A percentile compares a stretch with the other conserved stretches of the same genome.
Evolutionary conservation across 2,888 invertebrate species (phyloP).

Genomic region (Matsumyia berberina): DNA sequence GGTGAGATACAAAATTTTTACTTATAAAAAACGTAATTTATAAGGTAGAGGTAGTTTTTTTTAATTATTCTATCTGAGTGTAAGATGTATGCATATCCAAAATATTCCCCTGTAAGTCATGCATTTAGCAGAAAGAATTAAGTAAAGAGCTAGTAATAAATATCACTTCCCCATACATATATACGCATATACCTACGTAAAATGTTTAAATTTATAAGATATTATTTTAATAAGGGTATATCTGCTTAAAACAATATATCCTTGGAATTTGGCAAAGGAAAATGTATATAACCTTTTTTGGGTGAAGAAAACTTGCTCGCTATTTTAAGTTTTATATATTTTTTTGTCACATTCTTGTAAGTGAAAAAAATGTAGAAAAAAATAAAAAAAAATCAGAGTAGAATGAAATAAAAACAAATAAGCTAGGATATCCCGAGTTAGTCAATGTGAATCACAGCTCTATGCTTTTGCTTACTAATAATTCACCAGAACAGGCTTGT

Average conservation of each 20-base stretch:
- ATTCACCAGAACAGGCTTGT: not conserved
- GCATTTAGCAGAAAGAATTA: conserved; percentile 50
- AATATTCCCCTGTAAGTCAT: conserved; percentile 37
- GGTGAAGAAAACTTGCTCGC: not conserved
- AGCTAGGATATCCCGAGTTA: too few species aligned
- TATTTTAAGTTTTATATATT: not conserved
- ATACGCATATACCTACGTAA: conserved; percentile 18
- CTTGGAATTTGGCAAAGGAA: conserved; percentile 17
- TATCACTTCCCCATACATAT: conserved; percentile 12
- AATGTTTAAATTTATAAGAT: conserved; percentile 6
- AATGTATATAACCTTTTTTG: not conserved
- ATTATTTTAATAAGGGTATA: conserved; percentile 2
- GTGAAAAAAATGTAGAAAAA: not conserved
- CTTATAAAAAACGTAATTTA: not conserved
- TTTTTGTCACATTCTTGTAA: not conserved
- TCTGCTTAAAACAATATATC: conserved; percentile 29
- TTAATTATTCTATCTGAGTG: conserved; percentile 39
- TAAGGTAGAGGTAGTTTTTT: conserved; percentile 39
- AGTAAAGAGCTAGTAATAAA: conserved; percentile 59
- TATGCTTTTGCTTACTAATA: conserved; percentile 1
- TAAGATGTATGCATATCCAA: conserved; percentile 57
- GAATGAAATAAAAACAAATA: not conserved
- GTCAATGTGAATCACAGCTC: not conserved
- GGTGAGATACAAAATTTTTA: conserved; percentile 87
- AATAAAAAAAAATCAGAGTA: not conserved